Conservation (phyloP, 2,797 vertebrate genomes). For the Hoplostethus atlanticus region DNA sequence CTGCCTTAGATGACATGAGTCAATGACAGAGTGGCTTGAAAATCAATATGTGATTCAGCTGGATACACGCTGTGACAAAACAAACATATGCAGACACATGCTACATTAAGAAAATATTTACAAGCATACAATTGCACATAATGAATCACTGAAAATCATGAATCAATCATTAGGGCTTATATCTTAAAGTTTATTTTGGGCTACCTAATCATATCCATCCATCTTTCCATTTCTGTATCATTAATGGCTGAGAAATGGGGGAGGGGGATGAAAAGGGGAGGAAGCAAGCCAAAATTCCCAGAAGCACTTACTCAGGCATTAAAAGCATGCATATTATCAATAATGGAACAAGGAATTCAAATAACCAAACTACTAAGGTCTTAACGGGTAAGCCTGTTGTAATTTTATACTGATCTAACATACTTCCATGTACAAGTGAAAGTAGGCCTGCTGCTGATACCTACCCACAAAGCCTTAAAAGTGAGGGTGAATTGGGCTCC, state of each 20-base stretch:
- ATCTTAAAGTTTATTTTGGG: slow-evolving; percentile 43
- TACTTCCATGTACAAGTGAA: not conserved
- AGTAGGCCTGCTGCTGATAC: not conserved
- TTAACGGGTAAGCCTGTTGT: slow-evolving; percentile 8
- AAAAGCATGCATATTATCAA: slow-evolving; percentile 46
- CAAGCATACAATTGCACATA: slow-evolving; percentile 39
- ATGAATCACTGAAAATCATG: slow-evolving; percentile 38
- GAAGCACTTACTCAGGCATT: slow-evolving; percentile 51
- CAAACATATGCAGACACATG: slow-evolving; percentile 20
- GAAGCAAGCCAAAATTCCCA: slow-evolving; percentile 38
- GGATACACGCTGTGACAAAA: slow-evolving; percentile 31
- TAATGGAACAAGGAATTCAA: slow-evolving; percentile 35
- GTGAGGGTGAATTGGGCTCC: not conserved
- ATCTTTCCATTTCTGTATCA: slow-evolving; percentile 49
- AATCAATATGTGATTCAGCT: slow-evolving; percentile 68
- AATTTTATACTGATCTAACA: slow-evolving; percentile 11
- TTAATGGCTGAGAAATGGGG: slow-evolving; percentile 40
- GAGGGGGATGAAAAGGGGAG: not conserved
- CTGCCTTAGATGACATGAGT: slow-evolving; percentile 74
- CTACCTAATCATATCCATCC: slow-evolving; percentile 20
- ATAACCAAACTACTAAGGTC: slow-evolving; percentile 17
- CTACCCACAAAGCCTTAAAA: not conserved
- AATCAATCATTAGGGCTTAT: slow-evolving; percentile 39
- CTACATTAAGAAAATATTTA: slow-evolving; percentile 35
- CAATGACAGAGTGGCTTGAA: slow-evolving; percentile 62